Percentiles rank a stretch among this genome's conserved stretches.
Evolutionary conservation across 2,113 vertebrate genomes (phyloP).

Genomic region (Sitta europaea): DNA sequence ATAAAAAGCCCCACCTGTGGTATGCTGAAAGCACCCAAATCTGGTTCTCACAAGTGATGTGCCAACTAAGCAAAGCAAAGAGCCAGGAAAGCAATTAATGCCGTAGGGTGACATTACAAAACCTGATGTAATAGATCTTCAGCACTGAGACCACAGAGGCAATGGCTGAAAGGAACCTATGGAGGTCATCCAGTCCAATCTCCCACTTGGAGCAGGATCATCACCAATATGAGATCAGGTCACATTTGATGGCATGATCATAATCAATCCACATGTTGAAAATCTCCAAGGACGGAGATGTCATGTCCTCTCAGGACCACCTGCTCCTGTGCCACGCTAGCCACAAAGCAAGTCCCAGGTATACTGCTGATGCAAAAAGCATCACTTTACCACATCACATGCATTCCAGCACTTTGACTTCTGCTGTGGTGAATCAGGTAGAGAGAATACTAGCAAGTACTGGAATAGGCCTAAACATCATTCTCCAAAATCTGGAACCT

Average conservation of each 20-base stretch:
- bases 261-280: not conserved
- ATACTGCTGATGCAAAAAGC: not conserved
- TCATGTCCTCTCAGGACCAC: not conserved
- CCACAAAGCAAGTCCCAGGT: not conserved
- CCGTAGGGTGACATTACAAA: not conserved
- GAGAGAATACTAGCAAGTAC: not conserved
- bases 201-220: not conserved
- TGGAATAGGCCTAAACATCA: not conserved
- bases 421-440: not conserved
- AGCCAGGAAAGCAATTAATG: not conserved
- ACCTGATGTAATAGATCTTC: not conserved
- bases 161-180: not conserved
- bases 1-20: not conserved
- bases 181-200: not conserved
- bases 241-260: not conserved
- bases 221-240: not conserved
- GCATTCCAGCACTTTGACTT: not conserved
- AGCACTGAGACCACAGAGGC: not conserved
- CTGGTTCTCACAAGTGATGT: not conserved
- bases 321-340: fast-evolving
- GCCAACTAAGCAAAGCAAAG: not conserved
- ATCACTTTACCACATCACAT: not conserved
- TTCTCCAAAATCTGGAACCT: not conserved
- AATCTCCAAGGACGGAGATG: not conserved
- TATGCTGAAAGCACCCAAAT: not conserved